These are phyloP conservation scores for Polylopha cassiicola DNA, from an alignment of 2,888 invertebrate genomes.

Conservation along the genomic window DNA sequence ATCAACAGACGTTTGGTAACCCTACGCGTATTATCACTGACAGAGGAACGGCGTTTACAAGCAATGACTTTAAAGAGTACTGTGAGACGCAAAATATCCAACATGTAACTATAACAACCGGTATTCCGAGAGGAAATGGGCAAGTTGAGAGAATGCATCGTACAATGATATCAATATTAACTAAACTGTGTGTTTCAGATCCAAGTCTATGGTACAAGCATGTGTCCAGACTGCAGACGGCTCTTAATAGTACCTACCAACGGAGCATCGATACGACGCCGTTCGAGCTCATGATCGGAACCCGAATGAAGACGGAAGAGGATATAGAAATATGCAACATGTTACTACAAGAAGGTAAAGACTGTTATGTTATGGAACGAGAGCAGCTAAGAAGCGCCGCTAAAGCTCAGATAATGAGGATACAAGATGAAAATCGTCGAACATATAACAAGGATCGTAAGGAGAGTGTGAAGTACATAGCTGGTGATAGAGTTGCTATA, in stretches of 20 bases:
- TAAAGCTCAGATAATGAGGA: constrained; percentile 20
- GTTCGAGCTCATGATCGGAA: constrained; percentile 32
- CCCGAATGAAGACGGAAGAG: constrained; percentile 27
- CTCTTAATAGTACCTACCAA: constrained; percentile 24
- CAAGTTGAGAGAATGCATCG: constrained; percentile 37
- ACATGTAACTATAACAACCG: constrained; percentile 31
- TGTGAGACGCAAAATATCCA: constrained; percentile 37
- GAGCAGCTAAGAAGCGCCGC: constrained; percentile 19
- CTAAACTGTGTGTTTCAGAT: constrained; percentile 36
- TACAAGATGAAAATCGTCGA: constrained; percentile 22
- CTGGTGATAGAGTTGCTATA: constrained; percentile 24
- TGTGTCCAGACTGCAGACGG: constrained; percentile 16
- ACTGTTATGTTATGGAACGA: constrained; percentile 5
- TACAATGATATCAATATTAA: constrained; percentile 34
- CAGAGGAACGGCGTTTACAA: constrained; percentile 39
- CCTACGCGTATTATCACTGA: constrained; percentile 38
- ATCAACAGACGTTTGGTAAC: constrained; percentile 38
- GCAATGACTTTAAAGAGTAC: constrained; percentile 35
- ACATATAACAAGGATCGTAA: constrained; percentile 19
- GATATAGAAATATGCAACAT: constrained; percentile 2
- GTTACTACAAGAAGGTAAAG: constrained; percentile 1
- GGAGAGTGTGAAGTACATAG: constrained; percentile 10
- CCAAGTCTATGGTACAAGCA: constrained; percentile 36
- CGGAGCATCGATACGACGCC: constrained; percentile 21
- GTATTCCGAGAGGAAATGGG: constrained; percentile 39